Conservation (phyloP, 2,797 vertebrate species). For the Coranthus polyacanthus region DNA sequence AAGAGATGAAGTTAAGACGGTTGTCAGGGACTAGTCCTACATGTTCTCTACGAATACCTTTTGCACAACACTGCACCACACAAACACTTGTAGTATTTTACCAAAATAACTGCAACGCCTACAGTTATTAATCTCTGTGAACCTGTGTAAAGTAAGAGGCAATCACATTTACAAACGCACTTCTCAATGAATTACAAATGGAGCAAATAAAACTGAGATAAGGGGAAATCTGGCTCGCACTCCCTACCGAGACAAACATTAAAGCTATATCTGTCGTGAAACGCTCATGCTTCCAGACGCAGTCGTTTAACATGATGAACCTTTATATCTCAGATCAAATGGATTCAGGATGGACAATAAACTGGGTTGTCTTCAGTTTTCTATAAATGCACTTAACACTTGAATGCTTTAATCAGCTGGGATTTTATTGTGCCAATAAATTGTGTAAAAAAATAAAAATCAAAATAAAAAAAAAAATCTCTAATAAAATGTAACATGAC, state of each 20-base stretch:
- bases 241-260: no score
- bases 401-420: no score
- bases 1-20: conserved; percentile 11
- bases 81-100: conserved; percentile 58
- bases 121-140: conserved; percentile 62
- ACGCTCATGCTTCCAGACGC: not conserved
- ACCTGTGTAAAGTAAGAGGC: conserved; percentile 56
- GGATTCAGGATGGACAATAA: no score
- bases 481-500: no score
- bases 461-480: no score
- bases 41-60: conserved; percentile 33
- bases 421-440: no score
- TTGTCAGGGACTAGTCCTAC: conserved; percentile 14
- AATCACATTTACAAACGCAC: conserved; percentile 58
- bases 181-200: conserved; percentile 36
- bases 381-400: no score
- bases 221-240: conserved; percentile 27
- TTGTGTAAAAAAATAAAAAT: no score
- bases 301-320: no score
- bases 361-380: no score
- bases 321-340: no score
- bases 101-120: conserved; percentile 58
- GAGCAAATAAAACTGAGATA: conserved; percentile 2
- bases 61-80: conserved; percentile 13
- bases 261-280: no score